Base-by-base conservation (phyloP, 2,797 vertebrate genomes). In the Varecia variegata region DNA sequence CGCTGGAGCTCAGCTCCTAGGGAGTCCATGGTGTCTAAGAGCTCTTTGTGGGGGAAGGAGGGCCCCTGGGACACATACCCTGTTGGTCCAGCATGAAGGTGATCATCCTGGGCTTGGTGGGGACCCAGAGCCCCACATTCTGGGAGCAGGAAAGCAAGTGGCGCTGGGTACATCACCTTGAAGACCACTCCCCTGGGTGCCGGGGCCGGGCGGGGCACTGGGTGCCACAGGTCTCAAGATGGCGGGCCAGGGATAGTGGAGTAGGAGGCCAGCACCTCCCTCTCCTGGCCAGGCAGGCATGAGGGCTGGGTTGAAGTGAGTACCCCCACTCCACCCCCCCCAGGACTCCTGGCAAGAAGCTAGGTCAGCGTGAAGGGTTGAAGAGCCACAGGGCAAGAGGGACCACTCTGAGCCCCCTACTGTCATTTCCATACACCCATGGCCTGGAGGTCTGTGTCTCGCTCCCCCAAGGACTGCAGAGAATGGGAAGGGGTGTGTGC, bases 201-300 rank as follows among this genome's bases (percentile, higher is more conserved):
- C 68, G 67, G 92, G 85, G 90, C 92, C 65, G 56, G 96, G 94
- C n/a, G 80, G 97, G 94, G 97, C 97, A 52, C 91, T 91, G 96
- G 97, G 97, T 97, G 97, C 97, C 80, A 98, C 97, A 97, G 97
- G 97, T 97, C 97, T 94, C 93, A 97, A 98, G 96, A 97, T 97
- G 97, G 97, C 96, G 83, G 97, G 94, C 92, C 96, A 86, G 92
- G 96, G 95, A 74, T 70, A 93, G 87, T 62, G 79, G 62, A 71
- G 77, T 80, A 96, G 68, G 92, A 90, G 93, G 85, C 58, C 3
- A 80, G 88, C 88, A 94, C 85, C 93, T 96, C 95, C 97, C 95
- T 96, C 82, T 79, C 68, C 79, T 80, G 32, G 68, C 77, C 93
- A 82, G 85, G 79, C 54, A 71, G 71, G 52, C 93, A 38, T 20